Percentiles rank a stretch among this genome's conserved stretches.
Evolutionary conservation across 2,113 vertebrate species (phyloP).

Genomic region (Stictonetta naevosa): DNA sequence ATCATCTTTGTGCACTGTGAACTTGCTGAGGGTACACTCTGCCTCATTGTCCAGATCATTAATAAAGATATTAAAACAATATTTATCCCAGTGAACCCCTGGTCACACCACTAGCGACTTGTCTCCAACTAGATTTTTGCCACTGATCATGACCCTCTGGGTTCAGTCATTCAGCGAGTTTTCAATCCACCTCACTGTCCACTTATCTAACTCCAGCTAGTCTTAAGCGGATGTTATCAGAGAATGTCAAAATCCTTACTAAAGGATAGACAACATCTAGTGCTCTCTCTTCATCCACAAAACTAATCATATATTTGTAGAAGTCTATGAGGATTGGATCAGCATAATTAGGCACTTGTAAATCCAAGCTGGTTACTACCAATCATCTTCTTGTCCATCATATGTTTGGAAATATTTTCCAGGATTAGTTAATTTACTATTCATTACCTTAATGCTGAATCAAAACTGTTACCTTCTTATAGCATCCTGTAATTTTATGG

Average conservation of each 20-base stretch:
- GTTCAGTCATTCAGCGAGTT: background rate
- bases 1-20: background rate
- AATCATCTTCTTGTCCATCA: background rate
- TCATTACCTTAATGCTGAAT: background rate
- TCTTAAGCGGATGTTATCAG: background rate
- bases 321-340: background rate
- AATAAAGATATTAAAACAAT: background rate
- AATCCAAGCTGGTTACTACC: background rate
- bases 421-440: background rate
- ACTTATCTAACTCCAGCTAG: background rate
- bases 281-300: background rate
- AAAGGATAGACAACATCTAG: background rate
- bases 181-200: background rate
- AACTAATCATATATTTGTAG: background rate
- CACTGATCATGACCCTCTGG: rapidly evolving
- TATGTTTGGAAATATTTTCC: background rate
- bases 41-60: background rate
- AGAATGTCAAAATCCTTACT: background rate
- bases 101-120: background rate
- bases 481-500: background rate
- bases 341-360: background rate
- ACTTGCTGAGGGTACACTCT: background rate
- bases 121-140: background rate
- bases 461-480: background rate
- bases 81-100: background rate